Conservation (phyloP, 2,113 vertebrate species). For the Dryoscopus gambensis region DNA sequence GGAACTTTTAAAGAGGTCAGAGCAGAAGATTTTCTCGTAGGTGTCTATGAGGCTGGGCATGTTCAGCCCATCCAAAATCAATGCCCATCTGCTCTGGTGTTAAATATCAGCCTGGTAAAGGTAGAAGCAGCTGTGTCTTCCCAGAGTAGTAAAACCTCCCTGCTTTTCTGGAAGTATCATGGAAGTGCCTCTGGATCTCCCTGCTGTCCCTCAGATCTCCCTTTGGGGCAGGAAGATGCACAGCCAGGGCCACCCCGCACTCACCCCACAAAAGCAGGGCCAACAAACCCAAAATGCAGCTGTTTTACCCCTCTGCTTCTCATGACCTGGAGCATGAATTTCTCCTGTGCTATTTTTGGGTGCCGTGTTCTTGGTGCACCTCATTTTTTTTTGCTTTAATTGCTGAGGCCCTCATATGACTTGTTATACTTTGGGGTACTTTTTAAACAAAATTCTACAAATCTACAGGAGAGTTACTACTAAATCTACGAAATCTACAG, state of each 20-base stretch:
- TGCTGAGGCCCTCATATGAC: accelerated
- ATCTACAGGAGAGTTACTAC: neutral
- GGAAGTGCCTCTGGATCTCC: neutral
- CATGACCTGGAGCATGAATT: neutral
- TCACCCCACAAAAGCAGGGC: neutral
- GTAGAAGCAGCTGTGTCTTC: neutral
- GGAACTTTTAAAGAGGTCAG: neutral
- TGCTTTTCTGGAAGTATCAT: neutral
- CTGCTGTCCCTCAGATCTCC: neutral
- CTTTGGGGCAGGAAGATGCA: accelerated
- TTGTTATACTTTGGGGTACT: neutral
- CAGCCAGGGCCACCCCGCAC: neutral
- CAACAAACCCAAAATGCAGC: neutral
- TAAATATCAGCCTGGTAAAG: neutral
- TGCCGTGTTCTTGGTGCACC: neutral
- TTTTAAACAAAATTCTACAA: neutral
- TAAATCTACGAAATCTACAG: neutral
- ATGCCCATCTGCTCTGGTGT: neutral
- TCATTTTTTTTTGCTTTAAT: neutral
- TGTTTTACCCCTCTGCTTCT: accelerated
- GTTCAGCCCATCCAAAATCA: neutral
- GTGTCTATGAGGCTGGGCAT: neutral
- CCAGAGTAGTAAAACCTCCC: neutral
- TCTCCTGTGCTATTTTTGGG: neutral
- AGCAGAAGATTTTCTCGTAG: neutral